phyloP scores from a whole-genome alignment of 2,797 vertebrate genomes.

The Thalassophryne amazonica region DNA sequence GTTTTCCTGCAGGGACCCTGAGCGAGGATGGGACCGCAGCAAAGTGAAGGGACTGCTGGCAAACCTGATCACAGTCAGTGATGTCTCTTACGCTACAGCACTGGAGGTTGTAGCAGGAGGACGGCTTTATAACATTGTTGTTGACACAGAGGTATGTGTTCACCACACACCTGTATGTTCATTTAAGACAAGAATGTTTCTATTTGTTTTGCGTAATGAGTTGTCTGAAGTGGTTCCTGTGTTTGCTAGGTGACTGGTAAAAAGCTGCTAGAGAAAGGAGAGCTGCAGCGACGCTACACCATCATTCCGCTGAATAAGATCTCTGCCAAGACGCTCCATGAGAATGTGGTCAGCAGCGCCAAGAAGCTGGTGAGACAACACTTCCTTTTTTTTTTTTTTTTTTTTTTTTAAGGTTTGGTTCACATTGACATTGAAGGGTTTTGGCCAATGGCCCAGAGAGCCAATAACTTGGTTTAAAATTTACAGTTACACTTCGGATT shows the following conservation, averaged over 20 bases:
- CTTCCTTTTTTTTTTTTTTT: background rate
- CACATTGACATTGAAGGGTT: no score
- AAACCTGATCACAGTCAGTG: slow-evolving; percentile 83
- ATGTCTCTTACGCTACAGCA: slow-evolving; percentile 84
- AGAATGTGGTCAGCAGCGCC: slow-evolving; percentile 75
- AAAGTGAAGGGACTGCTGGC: slow-evolving; percentile 90
- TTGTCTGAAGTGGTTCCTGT: background rate
- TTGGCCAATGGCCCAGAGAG: no score
- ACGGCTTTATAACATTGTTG: slow-evolving; percentile 90
- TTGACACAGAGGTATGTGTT: slow-evolving; percentile 90
- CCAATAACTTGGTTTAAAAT: no score
- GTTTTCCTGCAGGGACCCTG: slow-evolving; percentile 80
- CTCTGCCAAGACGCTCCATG: slow-evolving; percentile 79
- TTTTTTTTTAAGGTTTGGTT: slow-evolving; percentile 77
- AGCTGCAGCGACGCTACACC: slow-evolving; percentile 88
- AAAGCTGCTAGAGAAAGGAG: slow-evolving; percentile 91
- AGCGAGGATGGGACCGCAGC: slow-evolving; percentile 85
- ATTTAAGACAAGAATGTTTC: no score
- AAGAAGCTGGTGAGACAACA: slow-evolving; percentile 84
- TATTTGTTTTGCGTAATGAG: background rate
- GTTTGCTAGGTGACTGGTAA: slow-evolving; percentile 87
- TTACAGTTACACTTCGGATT: no score
- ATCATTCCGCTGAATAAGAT: slow-evolving; percentile 98
- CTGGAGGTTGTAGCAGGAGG: slow-evolving; percentile 92
- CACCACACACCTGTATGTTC: no score